Evolutionary conservation across 2,113 vertebrate species (phyloP).

Genomic region (Caretta caretta): DNA sequence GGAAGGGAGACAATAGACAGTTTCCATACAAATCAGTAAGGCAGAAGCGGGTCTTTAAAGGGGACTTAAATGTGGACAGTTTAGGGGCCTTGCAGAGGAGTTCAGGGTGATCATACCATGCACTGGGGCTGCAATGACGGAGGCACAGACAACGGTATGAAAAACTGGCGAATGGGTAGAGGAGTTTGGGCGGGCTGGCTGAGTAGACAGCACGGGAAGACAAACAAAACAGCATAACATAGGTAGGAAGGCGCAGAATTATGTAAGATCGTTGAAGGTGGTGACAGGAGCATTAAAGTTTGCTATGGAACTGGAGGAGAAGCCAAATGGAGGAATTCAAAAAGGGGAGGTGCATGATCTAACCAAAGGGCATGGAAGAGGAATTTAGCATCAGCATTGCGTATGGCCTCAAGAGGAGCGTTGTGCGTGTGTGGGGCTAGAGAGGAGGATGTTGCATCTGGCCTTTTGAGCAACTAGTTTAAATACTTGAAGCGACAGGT

Average conservation of each 20-base stretch:
- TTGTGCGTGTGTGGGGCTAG: not conserved
- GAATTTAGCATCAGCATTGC: not conserved
- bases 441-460: not conserved
- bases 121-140: not conserved
- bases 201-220: not conserved
- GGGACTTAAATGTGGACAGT: not conserved
- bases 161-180: not conserved
- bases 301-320: not conserved
- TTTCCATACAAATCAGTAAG: not conserved
- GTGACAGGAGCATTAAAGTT: not conserved
- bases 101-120: rapidly evolving
- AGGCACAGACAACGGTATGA: not conserved
- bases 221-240: too few relatives aligned
- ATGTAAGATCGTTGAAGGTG: not conserved
- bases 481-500: not conserved
- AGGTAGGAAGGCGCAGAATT: not conserved
- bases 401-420: not conserved
- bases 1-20: not conserved
- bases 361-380: too few relatives aligned
- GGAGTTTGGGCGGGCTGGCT: not conserved
- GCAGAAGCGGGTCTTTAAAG: not conserved
- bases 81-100: not conserved
- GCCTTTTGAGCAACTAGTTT: not conserved
- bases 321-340: not conserved
- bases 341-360: not conserved